Percentiles rank a stretch among this genome's conserved stretches.
Conservation (phyloP, 2,797 vertebrate species). For the Sitta carolinensis region DNA sequence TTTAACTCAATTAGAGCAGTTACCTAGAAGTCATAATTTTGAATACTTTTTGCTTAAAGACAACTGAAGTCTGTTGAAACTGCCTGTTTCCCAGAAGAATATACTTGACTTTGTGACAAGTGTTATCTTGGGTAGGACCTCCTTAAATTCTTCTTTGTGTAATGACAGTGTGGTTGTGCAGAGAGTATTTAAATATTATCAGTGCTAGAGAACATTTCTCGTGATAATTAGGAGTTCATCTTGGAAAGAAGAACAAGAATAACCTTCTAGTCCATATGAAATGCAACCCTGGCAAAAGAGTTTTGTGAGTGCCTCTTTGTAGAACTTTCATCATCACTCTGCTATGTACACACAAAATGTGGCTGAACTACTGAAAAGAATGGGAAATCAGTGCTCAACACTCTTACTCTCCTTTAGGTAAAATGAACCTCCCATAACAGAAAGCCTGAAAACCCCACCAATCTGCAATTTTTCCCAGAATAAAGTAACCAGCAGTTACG, state of each 20-base stretch:
- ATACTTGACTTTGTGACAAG: neutral
- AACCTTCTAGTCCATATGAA: neutral
- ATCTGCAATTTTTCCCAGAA: neutral
- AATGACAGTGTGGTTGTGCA: neutral
- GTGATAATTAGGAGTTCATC: neutral
- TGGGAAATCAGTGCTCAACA: neutral
- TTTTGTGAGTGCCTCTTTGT: neutral
- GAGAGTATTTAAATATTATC: neutral
- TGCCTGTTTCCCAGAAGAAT: neutral
- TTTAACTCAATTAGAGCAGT: neutral
- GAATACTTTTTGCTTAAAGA: neutral
- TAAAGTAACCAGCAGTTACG: neutral
- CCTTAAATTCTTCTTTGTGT: neutral
- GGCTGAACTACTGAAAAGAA: neutral
- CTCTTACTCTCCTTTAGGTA: neutral
- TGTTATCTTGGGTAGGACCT: neutral
- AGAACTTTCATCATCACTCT: neutral
- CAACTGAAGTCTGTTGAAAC: neutral
- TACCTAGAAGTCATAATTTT: neutral
- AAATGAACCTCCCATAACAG: neutral
- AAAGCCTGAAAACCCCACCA: neutral
- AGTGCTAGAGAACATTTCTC: neutral
- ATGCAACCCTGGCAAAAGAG: neutral
- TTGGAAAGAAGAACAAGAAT: neutral
- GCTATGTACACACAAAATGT: neutral